Conservation (phyloP, 2,113 vertebrate species). For the Nibea coibor region DNA sequence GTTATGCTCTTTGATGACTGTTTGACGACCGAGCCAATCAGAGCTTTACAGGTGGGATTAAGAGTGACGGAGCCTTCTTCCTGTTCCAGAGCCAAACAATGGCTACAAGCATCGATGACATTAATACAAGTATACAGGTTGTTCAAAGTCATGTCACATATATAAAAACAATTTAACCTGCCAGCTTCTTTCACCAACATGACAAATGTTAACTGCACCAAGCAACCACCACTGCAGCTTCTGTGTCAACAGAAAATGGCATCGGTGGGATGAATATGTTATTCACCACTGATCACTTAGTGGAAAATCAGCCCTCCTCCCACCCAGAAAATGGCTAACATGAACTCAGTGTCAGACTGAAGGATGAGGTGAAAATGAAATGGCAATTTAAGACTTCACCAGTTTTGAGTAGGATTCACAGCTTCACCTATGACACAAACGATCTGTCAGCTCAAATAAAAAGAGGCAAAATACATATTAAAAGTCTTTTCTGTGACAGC, state of each 20-base stretch:
- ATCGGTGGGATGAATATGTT: not conserved
- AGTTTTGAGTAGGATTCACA: conserved; percentile 35
- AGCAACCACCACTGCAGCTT: not conserved
- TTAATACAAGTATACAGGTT: not conserved
- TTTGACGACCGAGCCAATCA: conserved; percentile 23
- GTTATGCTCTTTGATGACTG: conserved; percentile 9
- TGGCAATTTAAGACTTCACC: not conserved
- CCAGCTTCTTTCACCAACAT: not conserved
- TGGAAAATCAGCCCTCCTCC: conserved; percentile 2
- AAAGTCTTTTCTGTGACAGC: conserved; percentile 40
- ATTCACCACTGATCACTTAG: not conserved
- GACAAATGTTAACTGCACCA: not conserved
- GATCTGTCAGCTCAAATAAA: conserved; percentile 57
- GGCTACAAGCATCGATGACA: not conserved
- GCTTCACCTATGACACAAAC: conserved; percentile 32
- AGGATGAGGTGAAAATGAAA: conserved; percentile 35
- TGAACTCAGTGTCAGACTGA: conserved; percentile 21
- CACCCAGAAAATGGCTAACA: conserved; percentile 17
- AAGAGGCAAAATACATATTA: conserved; percentile 26
- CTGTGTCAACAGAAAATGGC: conserved; percentile 2
- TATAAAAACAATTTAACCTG: not conserved
- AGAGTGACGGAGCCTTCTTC: not conserved
- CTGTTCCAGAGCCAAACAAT: conserved; percentile 2
- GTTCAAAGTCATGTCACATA: not conserved
- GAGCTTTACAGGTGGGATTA: not conserved